phyloP scores from a whole-genome alignment of 1,140 invertebrate genomes.

The Elysia chlorotica region DNA sequence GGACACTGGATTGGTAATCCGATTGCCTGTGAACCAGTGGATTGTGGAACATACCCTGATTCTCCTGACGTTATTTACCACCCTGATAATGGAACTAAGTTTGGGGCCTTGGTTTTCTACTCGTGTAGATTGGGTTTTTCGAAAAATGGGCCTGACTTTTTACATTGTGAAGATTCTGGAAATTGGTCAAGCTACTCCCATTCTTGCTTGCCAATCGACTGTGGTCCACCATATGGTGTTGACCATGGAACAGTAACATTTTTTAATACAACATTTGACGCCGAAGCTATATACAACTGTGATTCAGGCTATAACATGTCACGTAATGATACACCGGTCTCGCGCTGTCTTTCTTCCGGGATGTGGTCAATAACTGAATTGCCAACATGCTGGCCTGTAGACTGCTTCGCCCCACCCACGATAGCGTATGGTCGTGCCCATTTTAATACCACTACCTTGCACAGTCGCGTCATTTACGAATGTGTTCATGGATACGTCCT shows the following conservation, averaged over 20 bases:
- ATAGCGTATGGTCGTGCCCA: neutral
- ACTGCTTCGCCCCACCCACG: neutral
- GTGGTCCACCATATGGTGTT: neutral
- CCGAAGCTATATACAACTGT: neutral
- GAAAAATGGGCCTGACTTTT: slow-evolving; percentile 26
- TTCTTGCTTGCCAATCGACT: slow-evolving; percentile 15
- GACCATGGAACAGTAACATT: neutral
- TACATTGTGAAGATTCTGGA: slow-evolving; percentile 17
- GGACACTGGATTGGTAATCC: slow-evolving; percentile 20
- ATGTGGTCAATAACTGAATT: neutral
- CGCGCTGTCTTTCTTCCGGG: neutral
- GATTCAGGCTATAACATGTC: neutral
- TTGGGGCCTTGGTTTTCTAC: slow-evolving; percentile 37
- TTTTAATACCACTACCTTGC: neutral
- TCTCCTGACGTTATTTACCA: neutral
- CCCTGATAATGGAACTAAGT: slow-evolving; percentile 16
- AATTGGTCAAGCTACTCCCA: slow-evolving; percentile 3
- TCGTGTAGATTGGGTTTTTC: slow-evolving; percentile 68
- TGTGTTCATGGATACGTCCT: neutral
- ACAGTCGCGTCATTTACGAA: neutral
- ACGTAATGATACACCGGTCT: neutral
- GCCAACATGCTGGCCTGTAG: neutral
- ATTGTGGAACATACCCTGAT: neutral
- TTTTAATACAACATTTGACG: neutral
- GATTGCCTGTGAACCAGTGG: slow-evolving; percentile 3